Evolutionary conservation across 1,140 invertebrate genomes (phyloP).

Genomic region (Laodelphax striatellus): DNA sequence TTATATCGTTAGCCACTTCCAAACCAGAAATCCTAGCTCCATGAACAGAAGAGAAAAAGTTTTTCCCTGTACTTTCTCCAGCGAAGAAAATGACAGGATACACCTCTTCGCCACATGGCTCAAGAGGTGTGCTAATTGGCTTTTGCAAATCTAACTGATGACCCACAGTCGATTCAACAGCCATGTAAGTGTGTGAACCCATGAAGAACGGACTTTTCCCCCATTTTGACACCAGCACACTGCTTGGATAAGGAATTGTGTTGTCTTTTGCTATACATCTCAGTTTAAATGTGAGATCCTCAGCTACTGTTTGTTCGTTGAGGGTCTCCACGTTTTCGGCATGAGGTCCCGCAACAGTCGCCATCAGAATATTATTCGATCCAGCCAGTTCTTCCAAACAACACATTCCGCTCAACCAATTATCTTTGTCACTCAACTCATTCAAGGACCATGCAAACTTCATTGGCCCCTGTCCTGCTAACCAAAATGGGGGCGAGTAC

Average conservation of each 20-base stretch:
- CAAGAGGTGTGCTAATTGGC: constrained; percentile 37
- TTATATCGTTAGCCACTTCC: constrained; percentile 51
- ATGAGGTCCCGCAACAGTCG: constrained; percentile 56
- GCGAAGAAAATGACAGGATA: constrained; percentile 63
- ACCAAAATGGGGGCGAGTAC: constrained; percentile 65
- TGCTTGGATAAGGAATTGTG: constrained; percentile 51
- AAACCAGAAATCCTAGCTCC: constrained; percentile 79
- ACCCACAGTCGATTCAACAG: constrained; percentile 46
- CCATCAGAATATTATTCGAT: constrained; percentile 48
- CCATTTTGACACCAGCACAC: constrained; percentile 55
- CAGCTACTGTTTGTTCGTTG: constrained; percentile 55
- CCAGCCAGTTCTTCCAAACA: constrained; percentile 49
- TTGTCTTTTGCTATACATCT: constrained; percentile 54
- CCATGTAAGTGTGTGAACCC: constrained; percentile 60
- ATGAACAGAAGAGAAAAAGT: constrained; percentile 86
- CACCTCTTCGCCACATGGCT: too few relatives aligned
- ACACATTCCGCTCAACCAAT: constrained; percentile 57
- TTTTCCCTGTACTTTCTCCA: constrained; percentile 84
- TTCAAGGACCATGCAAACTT: constrained; percentile 49
- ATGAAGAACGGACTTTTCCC: constrained; percentile 55
- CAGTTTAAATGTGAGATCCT: constrained; percentile 50
- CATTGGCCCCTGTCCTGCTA: constrained; percentile 40
- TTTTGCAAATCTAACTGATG: constrained; percentile 27
- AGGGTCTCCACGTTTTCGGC: constrained; percentile 67
- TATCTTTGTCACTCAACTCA: constrained; percentile 40